phyloP scores from a whole-genome alignment of 2,888 invertebrate genomes.

The Cantharis flavilabris region DNA sequence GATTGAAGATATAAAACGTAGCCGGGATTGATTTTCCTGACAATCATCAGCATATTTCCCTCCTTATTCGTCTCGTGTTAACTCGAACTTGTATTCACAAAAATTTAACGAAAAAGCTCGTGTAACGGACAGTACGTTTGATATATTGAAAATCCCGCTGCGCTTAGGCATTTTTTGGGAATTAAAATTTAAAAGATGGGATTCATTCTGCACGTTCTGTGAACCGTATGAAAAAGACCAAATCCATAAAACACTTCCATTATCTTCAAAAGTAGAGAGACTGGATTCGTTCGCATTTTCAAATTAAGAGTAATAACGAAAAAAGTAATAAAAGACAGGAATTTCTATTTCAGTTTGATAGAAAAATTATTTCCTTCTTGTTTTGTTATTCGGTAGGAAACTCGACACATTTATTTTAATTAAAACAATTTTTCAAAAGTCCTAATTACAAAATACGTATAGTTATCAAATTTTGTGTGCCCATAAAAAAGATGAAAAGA shows the following conservation, averaged over 20 bases:
- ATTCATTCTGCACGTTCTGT: constrained; percentile 40
- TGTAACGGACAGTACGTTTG: constrained; percentile 27
- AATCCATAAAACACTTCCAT: constrained; percentile 31
- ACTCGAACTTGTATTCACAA: constrained; percentile 2
- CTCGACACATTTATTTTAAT: not conserved
- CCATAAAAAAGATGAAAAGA: constrained; percentile 41
- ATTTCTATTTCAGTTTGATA: not conserved
- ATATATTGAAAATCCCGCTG: constrained; percentile 28
- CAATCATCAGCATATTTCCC: not conserved
- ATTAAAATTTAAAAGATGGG: constrained; percentile 45
- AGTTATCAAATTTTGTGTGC: not conserved
- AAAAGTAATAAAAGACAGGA: constrained; percentile 4
- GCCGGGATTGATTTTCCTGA: constrained; percentile 7
- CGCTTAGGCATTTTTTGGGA: constrained; percentile 32
- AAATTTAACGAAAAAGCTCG: constrained; percentile 11
- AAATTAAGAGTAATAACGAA: constrained; percentile 26
- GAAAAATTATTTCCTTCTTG: not conserved
- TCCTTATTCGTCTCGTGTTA: not conserved
- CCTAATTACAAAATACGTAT: not conserved
- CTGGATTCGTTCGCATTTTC: constrained; percentile 22
- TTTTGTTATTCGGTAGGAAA: not conserved
- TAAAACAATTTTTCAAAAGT: not conserved
- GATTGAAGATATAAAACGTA: constrained; percentile 24
- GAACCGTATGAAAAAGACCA: constrained; percentile 39
- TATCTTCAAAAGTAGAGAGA: constrained; percentile 18